A percentile compares a stretch with the other conserved stretches of the same genome.
These are phyloP conservation scores for Caenorhabditis zanzibari DNA, from an alignment of 2,888 invertebrate genomes.

Conservation along the genomic window DNA sequence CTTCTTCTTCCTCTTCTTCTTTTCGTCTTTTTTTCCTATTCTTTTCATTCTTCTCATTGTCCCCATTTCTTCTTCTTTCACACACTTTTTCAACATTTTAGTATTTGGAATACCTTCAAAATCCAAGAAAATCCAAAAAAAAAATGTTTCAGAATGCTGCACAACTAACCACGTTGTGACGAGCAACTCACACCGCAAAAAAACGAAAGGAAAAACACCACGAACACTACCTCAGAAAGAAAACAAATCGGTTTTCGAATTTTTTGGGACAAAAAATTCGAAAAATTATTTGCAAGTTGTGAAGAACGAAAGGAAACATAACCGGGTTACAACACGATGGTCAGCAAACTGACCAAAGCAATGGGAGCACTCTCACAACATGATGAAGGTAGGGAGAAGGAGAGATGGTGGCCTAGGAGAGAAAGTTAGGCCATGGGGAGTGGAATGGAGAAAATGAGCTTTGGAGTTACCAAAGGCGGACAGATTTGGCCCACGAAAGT, in stretches of 20 bases:
- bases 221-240: conserved; percentile 13
- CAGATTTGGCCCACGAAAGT: no score
- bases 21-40: neutral
- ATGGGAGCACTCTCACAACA: conserved; percentile 63
- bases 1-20: conserved; percentile 13
- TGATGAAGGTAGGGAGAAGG: conserved; percentile 44
- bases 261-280: no score
- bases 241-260: neutral
- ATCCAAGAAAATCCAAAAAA: neutral
- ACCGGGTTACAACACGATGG: conserved; percentile 50
- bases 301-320: conserved; percentile 30
- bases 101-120: neutral
- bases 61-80: neutral
- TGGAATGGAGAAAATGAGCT: no score
- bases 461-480: no score
- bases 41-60: conserved; percentile 1
- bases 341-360: conserved; percentile 62
- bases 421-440: no score
- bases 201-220: neutral
- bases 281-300: conserved; percentile 1
- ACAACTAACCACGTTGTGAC: conserved; percentile 34
- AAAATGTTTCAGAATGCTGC: conserved; percentile 42
- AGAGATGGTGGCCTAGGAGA: no score
- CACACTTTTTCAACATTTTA: conserved; percentile 15
- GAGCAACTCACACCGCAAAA: conserved; percentile 20